Base-by-base conservation (phyloP, 2,888 invertebrate genomes). In the Copidosoma aretas region DNA sequence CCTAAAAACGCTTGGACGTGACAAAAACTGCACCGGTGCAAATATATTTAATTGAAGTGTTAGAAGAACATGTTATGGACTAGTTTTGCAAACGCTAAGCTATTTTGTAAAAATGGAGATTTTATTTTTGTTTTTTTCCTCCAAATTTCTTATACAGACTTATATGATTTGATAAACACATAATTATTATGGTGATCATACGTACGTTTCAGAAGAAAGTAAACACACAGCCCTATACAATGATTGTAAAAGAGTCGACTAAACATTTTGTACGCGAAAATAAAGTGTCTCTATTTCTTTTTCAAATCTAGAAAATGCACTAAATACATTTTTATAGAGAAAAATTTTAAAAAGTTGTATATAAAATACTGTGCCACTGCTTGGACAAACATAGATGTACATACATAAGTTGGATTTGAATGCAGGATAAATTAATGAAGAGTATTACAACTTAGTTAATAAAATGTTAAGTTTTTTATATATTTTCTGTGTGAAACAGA, bases 361-460 rank as follows among this genome's bases (percentile, higher is more conserved):
- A 67, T 71, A 64, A 72, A 66, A 67, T 68, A 68, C 68, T 70
- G 72, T 70, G 72, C 72, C 72, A 72, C 70, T 72, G 68, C 72
- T 72, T 72, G 53, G 64, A 66, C 14, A 67, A 67, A 62, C n/a
- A 61, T 64, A 64, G 15, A 59, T 46, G 46, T 22, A 67, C 62
- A 60, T 71, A 65, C 32, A 67, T 67, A 71, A 58, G 59, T 67
- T 62, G 64, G 41, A 54, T 67, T 67, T 67, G 22, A 70, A 57
- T n/a, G 12, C 10, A 54, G 67, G 60, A 58, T 66, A 60, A 67
- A 60, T 67, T 24, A 61, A 67, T 49, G 32, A 10, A 56, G 17
- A 70, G 57, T 53, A 61, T 57, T 58, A 52, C 60, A 64, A 57
- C 63, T 64, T 63, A 14, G 56, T 51, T 63, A 43, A 66, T 56